Evolutionary conservation across 2,113 vertebrate genomes (phyloP).

Genomic region (Istiophorus platypterus): DNA sequence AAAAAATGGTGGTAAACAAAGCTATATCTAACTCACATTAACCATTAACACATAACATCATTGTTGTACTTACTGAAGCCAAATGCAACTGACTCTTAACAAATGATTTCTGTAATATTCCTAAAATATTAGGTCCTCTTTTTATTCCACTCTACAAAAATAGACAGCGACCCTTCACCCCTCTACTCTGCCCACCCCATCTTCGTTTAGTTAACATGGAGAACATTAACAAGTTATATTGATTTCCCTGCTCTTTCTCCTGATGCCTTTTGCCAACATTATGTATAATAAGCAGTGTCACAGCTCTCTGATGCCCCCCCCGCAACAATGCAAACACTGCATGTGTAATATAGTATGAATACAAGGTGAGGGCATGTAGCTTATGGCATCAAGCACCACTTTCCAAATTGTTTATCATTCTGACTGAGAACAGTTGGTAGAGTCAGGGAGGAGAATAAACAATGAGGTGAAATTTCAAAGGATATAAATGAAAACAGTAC

Average conservation of each 20-base stretch:
- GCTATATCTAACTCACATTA: no score
- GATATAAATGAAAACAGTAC: no score
- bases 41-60: no score
- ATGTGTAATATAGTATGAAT: neutral
- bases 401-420: no score
- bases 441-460: no score
- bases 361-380: neutral
- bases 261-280: slow-evolving; percentile 14
- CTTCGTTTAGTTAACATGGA: slow-evolving; percentile 29
- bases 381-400: no score
- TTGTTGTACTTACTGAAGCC: neutral
- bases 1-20: no score
- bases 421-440: no score
- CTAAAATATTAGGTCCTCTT: neutral
- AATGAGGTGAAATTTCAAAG: no score
- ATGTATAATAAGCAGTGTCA: slow-evolving; percentile 15
- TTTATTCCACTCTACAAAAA: neutral
- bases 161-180: neutral
- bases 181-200: no score
- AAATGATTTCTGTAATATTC: neutral
- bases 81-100: neutral
- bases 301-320: no score
- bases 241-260: neutral
- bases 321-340: neutral
- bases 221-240: slow-evolving; percentile 20